Evolutionary conservation across 1,140 invertebrate species (phyloP), one percentile per base, ranked within the genome.

Genomic region (Drosophila arawakana): DNA sequence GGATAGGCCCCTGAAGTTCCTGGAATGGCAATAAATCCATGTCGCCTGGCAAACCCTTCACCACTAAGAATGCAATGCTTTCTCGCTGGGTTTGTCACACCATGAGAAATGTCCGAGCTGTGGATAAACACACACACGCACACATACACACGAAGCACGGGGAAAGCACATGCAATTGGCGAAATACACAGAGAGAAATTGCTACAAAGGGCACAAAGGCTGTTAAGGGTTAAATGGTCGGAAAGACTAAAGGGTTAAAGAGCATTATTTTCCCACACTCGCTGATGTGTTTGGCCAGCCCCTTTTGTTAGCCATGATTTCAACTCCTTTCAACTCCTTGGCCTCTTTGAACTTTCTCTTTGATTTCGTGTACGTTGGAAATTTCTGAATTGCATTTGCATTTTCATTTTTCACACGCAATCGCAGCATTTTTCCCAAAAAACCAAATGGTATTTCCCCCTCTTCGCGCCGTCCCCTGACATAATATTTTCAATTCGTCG

Each of bases 371-470:
- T 11, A 34, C 9, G 11, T 25, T 15, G 47, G 58, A 62, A 61
- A 30, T 60, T 37, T 55, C 35, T 15, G 15, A 43, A 67, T 77
- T 80, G 79, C 63, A 76, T 81, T 81, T 30, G 25, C 25, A 30
- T 30, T 30, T 30, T 30, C 25, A 30, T 30, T 30, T 30, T 30
- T 77, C 79, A 77, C 79, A 81, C 79, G 78, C 79, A 81, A 81
- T 76, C 50, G 55, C 30, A 39, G 59, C 62, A 77, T 61, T 81
- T 77, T 65, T 57, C 77, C 35, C n/a, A 15, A 15, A 15, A 30
- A 30, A 43, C 44, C 30, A 13, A 52, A 7, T 15, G 55, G 30
- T 15, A 46, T 30, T 59, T 44, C 21, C 54, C 54, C 54, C 35
- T 21, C 15, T 15, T 15, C 15, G 15, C 35, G 8, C 3, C 37